Evolutionary conservation across 2,888 invertebrate species (phyloP), one percentile per base, ranked within the genome.

Genomic region (Calameuta filiformis): DNA sequence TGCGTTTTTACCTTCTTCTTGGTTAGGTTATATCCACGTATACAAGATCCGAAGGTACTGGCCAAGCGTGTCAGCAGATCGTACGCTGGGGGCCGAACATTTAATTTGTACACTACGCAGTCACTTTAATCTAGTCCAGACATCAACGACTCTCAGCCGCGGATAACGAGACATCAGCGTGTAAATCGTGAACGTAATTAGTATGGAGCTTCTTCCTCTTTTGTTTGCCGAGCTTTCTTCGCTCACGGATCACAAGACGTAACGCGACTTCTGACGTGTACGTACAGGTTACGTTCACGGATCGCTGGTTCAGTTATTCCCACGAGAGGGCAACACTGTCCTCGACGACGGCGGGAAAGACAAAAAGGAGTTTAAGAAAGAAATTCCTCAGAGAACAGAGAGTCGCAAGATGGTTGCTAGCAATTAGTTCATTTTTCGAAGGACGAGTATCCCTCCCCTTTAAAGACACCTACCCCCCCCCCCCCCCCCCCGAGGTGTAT

Each of bases 81-180:
- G 23, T 56, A 15, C 56, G 56, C 23, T 56, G 56, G 23, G 56
- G 23, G 80, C 78, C 77, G 80, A 84, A 84, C 84, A 83, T 84
- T 87, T 83, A 83, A 85, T 85, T 86, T 82, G 79, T 80, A 56
- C 56, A 56, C 77, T 80, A 75, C 78, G 83, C 83, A 78, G 83
- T 81, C 71, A 81, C 77, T 76, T 76, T 79, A 86, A 87, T 87
- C 87, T 86, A 86, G 84, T 83, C 86, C 84, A 85, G 86, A 86
- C 87, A 86, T 87, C 85, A 82, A 77, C 79, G 74, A 56, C 23
- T 56, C 23, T 56, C 23, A 9, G 23, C 23, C 6, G 23, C 56
- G 56, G 56, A 56, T 56, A 85, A 87, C 85, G 81, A 87, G 86
- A 81, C 84, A 56, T 81, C 81, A 71, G 37, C 40, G 75, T 76